A percentile compares a stretch with the other conserved stretches of the same genome.
phyloP scores from a whole-genome alignment of 2,888 invertebrate genomes.

The Lasioglossum figueresi region DNA sequence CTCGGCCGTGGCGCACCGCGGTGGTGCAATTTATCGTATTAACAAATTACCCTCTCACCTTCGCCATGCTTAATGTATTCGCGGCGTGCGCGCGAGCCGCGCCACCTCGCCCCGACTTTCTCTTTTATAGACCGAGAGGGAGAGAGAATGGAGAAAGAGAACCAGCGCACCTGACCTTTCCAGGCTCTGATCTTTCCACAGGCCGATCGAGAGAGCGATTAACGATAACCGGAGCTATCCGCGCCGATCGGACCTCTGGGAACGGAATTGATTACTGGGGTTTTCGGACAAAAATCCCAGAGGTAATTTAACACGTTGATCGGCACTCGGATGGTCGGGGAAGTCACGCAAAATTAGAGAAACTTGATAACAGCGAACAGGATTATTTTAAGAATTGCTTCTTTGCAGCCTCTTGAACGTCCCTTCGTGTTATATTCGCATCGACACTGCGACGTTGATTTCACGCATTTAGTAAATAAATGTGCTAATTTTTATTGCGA shows the following conservation, averaged over 20 bases:
- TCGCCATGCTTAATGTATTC: constrained; percentile 57
- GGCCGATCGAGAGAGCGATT: neutral
- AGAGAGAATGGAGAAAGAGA: neutral
- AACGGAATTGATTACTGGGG: neutral
- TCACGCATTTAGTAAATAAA: neutral
- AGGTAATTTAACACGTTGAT: neutral
- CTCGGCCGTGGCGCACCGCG: constrained; percentile 30
- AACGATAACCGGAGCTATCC: neutral
- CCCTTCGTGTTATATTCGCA: too few species aligned
- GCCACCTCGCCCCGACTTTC: constrained; percentile 49
- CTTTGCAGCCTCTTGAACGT: neutral
- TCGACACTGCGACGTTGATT: neutral
- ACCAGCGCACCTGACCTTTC: constrained; percentile 41
- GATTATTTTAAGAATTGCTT: too few species aligned
- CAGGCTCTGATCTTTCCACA: constrained; percentile 36
- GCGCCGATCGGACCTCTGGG: neutral
- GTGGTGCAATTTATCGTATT: constrained; percentile 72
- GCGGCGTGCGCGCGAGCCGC: constrained; percentile 29
- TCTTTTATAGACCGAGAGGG: constrained; percentile 11
- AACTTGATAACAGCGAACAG: neutral
- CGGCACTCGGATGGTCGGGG: neutral
- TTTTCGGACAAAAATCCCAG: neutral
- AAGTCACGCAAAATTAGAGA: neutral
- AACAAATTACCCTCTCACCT: constrained; percentile 73
- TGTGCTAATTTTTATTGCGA: neutral